phyloP scores from a whole-genome alignment of 2,797 vertebrate genomes.

The Fistularia commersonii region DNA sequence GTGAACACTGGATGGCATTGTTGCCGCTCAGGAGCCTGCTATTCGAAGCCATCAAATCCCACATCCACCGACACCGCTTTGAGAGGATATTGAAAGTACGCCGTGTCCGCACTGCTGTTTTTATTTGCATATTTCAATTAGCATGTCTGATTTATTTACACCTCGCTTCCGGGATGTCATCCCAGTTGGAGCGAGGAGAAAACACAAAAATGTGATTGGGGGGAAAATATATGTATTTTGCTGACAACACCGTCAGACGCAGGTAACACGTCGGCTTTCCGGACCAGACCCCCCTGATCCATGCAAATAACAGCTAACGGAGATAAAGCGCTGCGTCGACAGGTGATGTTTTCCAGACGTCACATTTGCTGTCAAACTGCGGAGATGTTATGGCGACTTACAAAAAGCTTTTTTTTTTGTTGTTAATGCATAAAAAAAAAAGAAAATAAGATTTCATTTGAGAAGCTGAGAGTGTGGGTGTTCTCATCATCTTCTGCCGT shows the following conservation, averaged over 20 bases:
- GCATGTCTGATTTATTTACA: conserved; percentile 23
- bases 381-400: not conserved
- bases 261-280: not conserved
- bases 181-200: conserved; percentile 11
- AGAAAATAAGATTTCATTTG: no score
- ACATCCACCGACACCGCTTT: conserved; percentile 2
- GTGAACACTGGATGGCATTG: conserved; percentile 74
- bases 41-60: conserved; percentile 31
- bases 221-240: not conserved
- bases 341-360: conserved; percentile 1
- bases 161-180: conserved; percentile 16
- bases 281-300: conserved; percentile 1
- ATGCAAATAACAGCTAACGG: not conserved
- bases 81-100: not conserved
- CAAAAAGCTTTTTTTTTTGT: not conserved
- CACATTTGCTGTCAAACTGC: not conserved
- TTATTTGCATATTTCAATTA: conserved; percentile 17
- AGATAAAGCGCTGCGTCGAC: not conserved
- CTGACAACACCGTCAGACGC: conserved; percentile 13
- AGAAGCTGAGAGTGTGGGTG: not conserved
- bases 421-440: not conserved
- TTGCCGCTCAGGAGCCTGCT: conserved; percentile 59
- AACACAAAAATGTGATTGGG: conserved; percentile 5
- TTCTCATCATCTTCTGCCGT: conserved; percentile 4
- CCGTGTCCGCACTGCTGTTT: conserved; percentile 1